A percentile compares a stretch with the other conserved stretches of the same genome.
Evolutionary conservation across 2,113 vertebrate genomes (phyloP).

Genomic region (Atractosteus spatula): DNA sequence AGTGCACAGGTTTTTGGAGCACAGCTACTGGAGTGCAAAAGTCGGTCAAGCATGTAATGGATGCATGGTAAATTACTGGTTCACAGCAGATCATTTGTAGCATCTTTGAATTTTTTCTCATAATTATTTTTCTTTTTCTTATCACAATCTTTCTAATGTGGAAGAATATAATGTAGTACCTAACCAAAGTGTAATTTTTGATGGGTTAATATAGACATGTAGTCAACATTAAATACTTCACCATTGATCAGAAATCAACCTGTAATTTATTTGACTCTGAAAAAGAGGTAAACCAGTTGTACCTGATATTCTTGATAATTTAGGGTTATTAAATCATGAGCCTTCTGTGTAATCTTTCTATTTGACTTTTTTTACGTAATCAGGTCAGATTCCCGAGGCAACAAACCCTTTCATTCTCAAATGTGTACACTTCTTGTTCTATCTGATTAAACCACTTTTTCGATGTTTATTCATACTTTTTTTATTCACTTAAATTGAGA

Average conservation of each 20-base stretch:
- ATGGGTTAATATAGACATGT: constrained; percentile 15
- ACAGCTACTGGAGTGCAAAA: background rate
- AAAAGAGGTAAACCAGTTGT: background rate
- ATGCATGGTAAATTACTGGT: constrained; percentile 32
- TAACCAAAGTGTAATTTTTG: constrained; percentile 52
- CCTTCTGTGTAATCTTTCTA: background rate
- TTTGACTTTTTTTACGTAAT: background rate
- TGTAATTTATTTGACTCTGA: background rate
- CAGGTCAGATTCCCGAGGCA: background rate
- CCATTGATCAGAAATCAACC: background rate
- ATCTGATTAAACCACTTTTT: too few species aligned
- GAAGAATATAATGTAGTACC: constrained; percentile 34
- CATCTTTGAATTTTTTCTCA: background rate
- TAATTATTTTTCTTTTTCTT: constrained; percentile 15
- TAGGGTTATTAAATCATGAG: background rate
- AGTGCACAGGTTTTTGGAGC: constrained; percentile 35
- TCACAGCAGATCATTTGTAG: background rate
- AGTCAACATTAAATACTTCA: background rate
- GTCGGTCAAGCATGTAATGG: background rate
- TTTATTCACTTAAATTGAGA: too few species aligned
- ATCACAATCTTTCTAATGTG: constrained; percentile 25
- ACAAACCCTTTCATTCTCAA: too few species aligned
- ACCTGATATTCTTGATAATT: background rate
- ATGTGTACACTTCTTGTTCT: too few species aligned
- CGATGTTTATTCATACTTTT: too few species aligned